Evolutionary conservation across 1,140 invertebrate species (phyloP).

Genomic region (Diorhabda carinulata): DNA sequence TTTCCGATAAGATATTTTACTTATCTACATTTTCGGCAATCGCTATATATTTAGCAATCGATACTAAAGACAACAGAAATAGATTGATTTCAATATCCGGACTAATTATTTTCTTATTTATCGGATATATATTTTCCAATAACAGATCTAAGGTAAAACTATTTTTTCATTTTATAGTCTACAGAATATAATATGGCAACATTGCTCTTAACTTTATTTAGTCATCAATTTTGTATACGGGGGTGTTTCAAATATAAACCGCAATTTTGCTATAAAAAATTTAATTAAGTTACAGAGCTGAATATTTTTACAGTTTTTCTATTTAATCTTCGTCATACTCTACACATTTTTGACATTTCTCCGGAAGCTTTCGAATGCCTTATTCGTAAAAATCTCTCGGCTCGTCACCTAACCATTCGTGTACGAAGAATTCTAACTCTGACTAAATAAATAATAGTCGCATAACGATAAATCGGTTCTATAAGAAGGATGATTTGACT

Average conservation of each 20-base stretch:
- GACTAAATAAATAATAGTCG: too few species aligned
- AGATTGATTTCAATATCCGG: conserved; percentile 66
- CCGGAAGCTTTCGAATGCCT: not conserved
- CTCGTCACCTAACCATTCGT: not conserved
- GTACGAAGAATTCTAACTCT: not conserved
- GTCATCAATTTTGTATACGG: not conserved
- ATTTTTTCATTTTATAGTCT: conserved; percentile 17
- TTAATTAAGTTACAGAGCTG: too few species aligned
- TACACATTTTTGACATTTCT: not conserved
- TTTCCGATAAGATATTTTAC: too few species aligned
- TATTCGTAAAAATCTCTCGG: not conserved
- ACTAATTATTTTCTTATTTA: conserved; percentile 51
- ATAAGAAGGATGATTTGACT: not conserved
- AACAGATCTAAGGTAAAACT: conserved; percentile 53
- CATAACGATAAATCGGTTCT: not conserved
- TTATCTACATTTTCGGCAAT: conserved; percentile 38
- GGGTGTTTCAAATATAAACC: not conserved
- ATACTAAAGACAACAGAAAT: conserved; percentile 57
- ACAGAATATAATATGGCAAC: conserved; percentile 8
- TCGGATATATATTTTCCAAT: conserved; percentile 61
- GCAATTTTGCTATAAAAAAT: too few species aligned
- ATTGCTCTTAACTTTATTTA: not conserved
- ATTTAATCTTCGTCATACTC: too few species aligned
- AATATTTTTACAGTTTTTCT: too few species aligned
- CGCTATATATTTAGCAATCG: conserved; percentile 59